Percentiles rank a stretch among this genome's conserved stretches.
phyloP scores from a whole-genome alignment of 2,888 invertebrate genomes.

The Allygus modestus region DNA sequence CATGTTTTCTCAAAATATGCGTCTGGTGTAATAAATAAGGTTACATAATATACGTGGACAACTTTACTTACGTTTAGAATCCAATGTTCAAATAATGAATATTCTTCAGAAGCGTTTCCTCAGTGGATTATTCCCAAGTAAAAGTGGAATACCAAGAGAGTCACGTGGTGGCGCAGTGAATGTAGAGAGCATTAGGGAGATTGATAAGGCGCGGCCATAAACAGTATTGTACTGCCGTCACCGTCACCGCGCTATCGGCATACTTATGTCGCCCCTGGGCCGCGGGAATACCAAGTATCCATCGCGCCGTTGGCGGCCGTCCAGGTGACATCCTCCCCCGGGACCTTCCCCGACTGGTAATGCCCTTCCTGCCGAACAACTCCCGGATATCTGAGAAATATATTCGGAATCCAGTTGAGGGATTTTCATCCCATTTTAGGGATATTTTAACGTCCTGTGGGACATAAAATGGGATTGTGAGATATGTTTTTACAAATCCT shows the following conservation, averaged over 20 bases:
- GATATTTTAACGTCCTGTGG: too few relatives aligned
- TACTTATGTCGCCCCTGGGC: constrained; percentile 4
- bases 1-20: too few relatives aligned
- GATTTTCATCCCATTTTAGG: too few relatives aligned
- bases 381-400: neutral
- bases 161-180: neutral
- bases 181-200: constrained; percentile 22
- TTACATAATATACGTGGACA: too few relatives aligned
- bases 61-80: too few relatives aligned
- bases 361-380: neutral
- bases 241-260: neutral
- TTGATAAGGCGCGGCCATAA: constrained; percentile 19
- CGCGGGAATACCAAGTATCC: constrained; percentile 2
- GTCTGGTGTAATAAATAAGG: too few relatives aligned
- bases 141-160: neutral
- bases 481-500: too few relatives aligned
- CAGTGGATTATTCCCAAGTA: neutral
- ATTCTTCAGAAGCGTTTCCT: too few relatives aligned
- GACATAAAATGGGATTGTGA: too few relatives aligned
- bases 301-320: constrained; percentile 7
- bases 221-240: neutral
- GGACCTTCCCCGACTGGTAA: neutral
- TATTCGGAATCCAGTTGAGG: too few relatives aligned
- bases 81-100: too few relatives aligned
- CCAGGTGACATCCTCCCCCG: neutral